These are phyloP conservation scores for Danio aesculapii DNA, from an alignment of 2,797 vertebrate genomes.

Conservation along the genomic window DNA sequence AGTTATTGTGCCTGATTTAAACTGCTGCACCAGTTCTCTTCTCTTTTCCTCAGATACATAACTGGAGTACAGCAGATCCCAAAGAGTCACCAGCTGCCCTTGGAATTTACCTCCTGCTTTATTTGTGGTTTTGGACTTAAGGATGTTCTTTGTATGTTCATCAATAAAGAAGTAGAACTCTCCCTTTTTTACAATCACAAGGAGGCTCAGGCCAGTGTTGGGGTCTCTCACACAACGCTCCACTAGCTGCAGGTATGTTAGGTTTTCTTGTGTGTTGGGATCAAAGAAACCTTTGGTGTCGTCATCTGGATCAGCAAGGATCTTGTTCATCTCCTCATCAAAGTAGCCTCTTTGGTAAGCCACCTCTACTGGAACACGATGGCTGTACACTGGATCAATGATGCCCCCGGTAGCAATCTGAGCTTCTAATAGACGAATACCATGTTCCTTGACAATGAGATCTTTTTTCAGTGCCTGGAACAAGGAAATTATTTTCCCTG, in stretches of 20 bases:
- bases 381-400: slow-evolving; percentile 79
- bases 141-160: slow-evolving; percentile 72
- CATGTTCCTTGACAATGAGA: slow-evolving; percentile 82
- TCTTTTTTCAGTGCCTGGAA: slow-evolving; percentile 90
- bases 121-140: slow-evolving; percentile 68
- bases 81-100: slow-evolving; percentile 66
- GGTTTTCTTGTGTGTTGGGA: slow-evolving; percentile 85
- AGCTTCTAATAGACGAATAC: slow-evolving; percentile 85
- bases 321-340: slow-evolving; percentile 75
- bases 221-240: slow-evolving; percentile 75
- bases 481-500: slow-evolving; percentile 80
- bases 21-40: slow-evolving; percentile 74
- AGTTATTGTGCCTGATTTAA: slow-evolving; percentile 64
- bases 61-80: slow-evolving; percentile 83
- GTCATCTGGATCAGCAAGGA: slow-evolving; percentile 75
- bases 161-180: slow-evolving; percentile 81
- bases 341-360: slow-evolving; percentile 82
- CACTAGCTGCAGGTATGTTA: slow-evolving; percentile 83
- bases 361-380: slow-evolving; percentile 78
- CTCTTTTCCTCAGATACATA: slow-evolving; percentile 74
- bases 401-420: slow-evolving; percentile 88
- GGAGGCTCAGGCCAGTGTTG: slow-evolving; percentile 62
- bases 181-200: slow-evolving; percentile 77
- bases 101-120: slow-evolving; percentile 72
- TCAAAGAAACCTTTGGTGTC: slow-evolving; percentile 86